A percentile compares a stretch with the other conserved stretches of the same genome.
Conservation (phyloP, 2,888 invertebrate species). For the Sipha maydis region DNA sequence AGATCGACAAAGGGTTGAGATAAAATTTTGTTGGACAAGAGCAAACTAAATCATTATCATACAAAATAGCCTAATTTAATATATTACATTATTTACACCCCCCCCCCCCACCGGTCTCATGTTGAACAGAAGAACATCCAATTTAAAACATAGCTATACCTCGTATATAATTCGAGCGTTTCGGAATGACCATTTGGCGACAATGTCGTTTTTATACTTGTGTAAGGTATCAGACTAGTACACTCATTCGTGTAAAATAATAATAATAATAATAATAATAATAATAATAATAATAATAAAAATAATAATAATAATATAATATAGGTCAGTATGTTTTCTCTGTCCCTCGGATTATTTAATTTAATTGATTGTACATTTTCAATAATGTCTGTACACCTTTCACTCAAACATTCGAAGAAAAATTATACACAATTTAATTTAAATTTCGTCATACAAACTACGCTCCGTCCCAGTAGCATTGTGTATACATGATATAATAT, state of each 20-base stretch:
- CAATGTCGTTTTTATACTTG: background rate
- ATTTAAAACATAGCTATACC: background rate
- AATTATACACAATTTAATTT: conserved; percentile 18
- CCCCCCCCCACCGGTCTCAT: background rate
- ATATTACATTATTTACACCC: conserved; percentile 48
- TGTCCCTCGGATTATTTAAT: background rate
- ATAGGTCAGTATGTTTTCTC: conserved; percentile 9
- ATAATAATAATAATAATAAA: conserved; percentile 1
- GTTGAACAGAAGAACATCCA: background rate
- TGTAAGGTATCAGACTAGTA: background rate
- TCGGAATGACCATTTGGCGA: background rate
- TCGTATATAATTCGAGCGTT: background rate
- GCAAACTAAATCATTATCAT: conserved; percentile 44
- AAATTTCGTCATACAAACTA: conserved; percentile 1
- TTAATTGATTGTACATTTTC: conserved; percentile 20
- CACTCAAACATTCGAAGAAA: conserved; percentile 4
- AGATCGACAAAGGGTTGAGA: conserved; percentile 44
- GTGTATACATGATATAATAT: background rate
- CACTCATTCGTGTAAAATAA: background rate
- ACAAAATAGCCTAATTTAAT: conserved; percentile 12
- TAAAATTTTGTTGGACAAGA: conserved; percentile 18
- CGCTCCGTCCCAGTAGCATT: background rate
- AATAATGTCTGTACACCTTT: conserved; percentile 19
- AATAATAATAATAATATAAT: conserved; percentile 13
- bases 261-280: background rate